Base-by-base conservation (phyloP, 1,140 invertebrate species). In the Drosophila tristis region DNA sequence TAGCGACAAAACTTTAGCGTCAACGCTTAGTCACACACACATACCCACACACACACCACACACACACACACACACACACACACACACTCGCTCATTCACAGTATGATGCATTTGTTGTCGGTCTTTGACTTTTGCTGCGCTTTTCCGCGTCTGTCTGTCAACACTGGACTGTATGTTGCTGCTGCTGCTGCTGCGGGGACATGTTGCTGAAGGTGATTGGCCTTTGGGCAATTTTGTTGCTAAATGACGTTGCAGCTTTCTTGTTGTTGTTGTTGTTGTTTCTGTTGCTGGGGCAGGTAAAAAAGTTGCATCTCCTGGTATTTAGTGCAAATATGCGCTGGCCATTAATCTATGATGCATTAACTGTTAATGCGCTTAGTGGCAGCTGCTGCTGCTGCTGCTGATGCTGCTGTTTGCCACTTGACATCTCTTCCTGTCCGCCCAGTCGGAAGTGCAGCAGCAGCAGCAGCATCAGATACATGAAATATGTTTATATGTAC, bases 191-290 rank as follows among this genome's bases (percentile, higher is more conserved):
- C 68, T 63, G 60, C 45, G 29, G 59, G 55, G 43, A 55, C 67
- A 78, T 63, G 72, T 84, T 49, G 64, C 80, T 23, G 73, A 59
- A 78, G 81, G 82, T 86, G 80, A 76, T 79, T 85, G 77, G 56
- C 81, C 81, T 50, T 50, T 60, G 51, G 26, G 63, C 47, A 56
- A 57, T 64, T 74, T 72, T 56, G 68, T 56, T 67, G 67, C 57
- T 25, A 72, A 67, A 66, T 65, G 75, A 63, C 58, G 66, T 58
- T 15, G 60, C 48, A 63, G 56, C 50, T 25, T 39, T 9, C 44
- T 25, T 39, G 50, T 39, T 55, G 61, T 26, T 75, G 71, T 31
- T 58, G 60, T 57, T 57, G 55, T 16, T 63, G 59, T n/a, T n/a
- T n/a, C 9, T 25, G 48, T 11, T 65, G 63, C 49, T 57, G 53